Evolutionary conservation across 2,888 invertebrate species (phyloP).

Genomic region (Tetranychus piercei): DNA sequence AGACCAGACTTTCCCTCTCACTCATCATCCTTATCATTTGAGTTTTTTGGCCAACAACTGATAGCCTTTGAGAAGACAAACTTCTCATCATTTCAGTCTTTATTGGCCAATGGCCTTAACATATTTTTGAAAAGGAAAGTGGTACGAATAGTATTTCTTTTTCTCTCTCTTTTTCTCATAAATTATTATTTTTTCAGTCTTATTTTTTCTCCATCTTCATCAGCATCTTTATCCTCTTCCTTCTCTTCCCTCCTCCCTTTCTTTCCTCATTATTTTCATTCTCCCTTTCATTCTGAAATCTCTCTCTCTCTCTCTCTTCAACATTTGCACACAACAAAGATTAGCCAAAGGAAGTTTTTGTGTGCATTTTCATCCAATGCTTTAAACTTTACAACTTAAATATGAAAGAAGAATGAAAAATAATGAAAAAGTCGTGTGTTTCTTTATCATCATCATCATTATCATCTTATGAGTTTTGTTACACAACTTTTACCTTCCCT

Average conservation of each 20-base stretch:
- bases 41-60: neutral
- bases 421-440: neutral
- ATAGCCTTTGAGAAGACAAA: no score
- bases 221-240: neutral
- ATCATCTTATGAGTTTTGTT: no score
- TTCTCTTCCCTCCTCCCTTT: slow-evolving; percentile 12
- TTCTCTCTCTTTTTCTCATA: slow-evolving; percentile 3
- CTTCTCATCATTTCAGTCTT: no score
- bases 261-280: slow-evolving; percentile 1
- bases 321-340: neutral
- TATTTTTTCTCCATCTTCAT: neutral
- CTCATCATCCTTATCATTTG: neutral
- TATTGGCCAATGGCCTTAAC: no score
- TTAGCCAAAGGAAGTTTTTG: no score
- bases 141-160: neutral
- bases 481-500: no score
- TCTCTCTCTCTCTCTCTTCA: neutral
- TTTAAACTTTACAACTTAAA: no score
- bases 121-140: no score
- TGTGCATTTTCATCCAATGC: no score
- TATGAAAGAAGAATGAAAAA: neutral
- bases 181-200: neutral
- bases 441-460: no score
- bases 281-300: neutral
- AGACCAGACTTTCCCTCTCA: neutral